Evolutionary conservation across 2,888 invertebrate genomes (phyloP).

Genomic region (Eurois occulta): DNA sequence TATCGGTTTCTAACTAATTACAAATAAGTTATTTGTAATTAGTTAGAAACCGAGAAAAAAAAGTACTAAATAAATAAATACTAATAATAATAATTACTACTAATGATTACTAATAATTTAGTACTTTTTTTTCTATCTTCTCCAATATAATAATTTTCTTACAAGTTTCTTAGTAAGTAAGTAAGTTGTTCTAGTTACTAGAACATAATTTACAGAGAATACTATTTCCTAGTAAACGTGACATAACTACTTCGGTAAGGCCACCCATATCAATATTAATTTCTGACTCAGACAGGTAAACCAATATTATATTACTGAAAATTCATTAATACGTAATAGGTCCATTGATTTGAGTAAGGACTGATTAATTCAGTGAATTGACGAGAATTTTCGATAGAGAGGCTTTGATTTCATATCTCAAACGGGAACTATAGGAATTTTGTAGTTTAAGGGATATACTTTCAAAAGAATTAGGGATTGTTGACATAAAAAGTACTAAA

Average conservation of each 20-base stretch:
- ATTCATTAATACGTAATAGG: conserved; percentile 9
- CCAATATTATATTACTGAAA: not conserved
- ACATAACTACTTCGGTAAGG: not conserved
- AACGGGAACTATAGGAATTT: too few relatives aligned
- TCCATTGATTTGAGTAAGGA: conserved; percentile 3
- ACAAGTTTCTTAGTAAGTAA: not conserved
- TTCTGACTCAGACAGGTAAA: conserved; percentile 1
- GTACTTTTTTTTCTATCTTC: too few relatives aligned
- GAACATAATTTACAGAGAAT: not conserved
- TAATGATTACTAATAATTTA: too few relatives aligned
- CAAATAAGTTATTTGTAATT: too few relatives aligned
- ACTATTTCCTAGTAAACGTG: not conserved
- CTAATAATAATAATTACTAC: too few relatives aligned
- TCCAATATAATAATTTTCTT: too few relatives aligned
- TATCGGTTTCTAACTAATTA: too few relatives aligned
- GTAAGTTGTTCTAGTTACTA: not conserved
- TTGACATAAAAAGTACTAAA: too few relatives aligned
- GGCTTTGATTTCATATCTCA: not conserved
- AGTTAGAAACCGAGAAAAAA: too few relatives aligned
- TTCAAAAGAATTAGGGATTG: not conserved
- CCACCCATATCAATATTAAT: conserved; percentile 3
- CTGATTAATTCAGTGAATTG: not conserved
- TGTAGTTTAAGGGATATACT: not conserved
- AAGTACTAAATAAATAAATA: too few relatives aligned
- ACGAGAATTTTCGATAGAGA: not conserved